These are phyloP conservation scores for Lethrus apterus DNA, from an alignment of 1,140 invertebrate genomes.

Conservation along the genomic window DNA sequence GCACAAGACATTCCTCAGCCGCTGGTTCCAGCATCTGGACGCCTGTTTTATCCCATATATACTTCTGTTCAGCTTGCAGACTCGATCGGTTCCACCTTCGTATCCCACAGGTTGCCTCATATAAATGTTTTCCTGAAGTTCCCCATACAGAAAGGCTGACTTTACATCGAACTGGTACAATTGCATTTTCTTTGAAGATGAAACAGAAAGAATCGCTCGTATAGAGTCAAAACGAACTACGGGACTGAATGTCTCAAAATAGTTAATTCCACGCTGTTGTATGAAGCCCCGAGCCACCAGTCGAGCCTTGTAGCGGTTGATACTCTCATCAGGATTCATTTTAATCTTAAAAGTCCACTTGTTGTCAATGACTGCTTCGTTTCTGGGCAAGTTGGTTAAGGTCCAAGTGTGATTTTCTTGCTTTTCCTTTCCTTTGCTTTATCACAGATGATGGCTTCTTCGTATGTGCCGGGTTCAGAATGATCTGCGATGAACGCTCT, in stretches of 20 bases:
- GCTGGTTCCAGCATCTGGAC: constrained; percentile 2
- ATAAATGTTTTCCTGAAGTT: constrained; percentile 38
- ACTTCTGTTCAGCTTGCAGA: constrained; percentile 5
- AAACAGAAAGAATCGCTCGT: constrained; percentile 38
- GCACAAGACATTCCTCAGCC: no score
- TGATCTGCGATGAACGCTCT: background rate
- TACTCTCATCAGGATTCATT: constrained; percentile 23
- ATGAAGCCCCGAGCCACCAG: constrained; percentile 41
- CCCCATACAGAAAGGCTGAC: constrained; percentile 41
- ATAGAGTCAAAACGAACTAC: constrained; percentile 36
- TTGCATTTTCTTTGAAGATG: no score
- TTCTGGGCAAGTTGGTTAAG: no score
- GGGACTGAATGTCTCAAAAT: constrained; percentile 39
- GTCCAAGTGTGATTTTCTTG: constrained; percentile 10
- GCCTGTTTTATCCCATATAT: constrained; percentile 11
- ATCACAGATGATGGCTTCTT: constrained; percentile 16
- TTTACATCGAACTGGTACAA: constrained; percentile 43
- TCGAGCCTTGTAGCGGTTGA: constrained; percentile 40
- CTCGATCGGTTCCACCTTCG: background rate
- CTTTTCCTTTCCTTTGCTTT: constrained; percentile 28
- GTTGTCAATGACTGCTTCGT: no score
- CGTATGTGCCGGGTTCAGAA: constrained; percentile 16
- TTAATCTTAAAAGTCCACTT: no score
- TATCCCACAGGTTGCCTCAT: constrained; percentile 35
- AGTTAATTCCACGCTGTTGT: constrained; percentile 39